Percentiles rank a stretch among this genome's conserved stretches.
phyloP scores from a whole-genome alignment of 2,797 vertebrate genomes.

The Leptodactylus fallax region DNA sequence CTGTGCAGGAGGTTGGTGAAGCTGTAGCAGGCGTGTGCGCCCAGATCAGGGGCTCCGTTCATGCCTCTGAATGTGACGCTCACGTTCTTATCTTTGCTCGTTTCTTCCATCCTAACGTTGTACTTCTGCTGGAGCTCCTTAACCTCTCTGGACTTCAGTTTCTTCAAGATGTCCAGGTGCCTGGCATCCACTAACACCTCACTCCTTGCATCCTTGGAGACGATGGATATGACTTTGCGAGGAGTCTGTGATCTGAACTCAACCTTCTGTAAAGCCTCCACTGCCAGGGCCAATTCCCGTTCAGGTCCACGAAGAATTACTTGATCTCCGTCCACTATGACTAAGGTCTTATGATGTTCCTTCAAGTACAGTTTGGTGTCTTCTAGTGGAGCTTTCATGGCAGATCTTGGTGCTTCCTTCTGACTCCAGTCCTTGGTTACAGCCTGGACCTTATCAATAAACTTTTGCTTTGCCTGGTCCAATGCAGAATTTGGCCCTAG shows the following conservation, averaged over 20 bases:
- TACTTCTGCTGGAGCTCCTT: conserved; percentile 68
- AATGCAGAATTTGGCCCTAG: not conserved
- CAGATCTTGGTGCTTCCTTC: conserved; percentile 43
- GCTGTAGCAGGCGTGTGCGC: conserved; percentile 68
- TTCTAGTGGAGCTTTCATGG: not conserved
- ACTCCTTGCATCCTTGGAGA: conserved; percentile 29
- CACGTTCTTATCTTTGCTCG: conserved; percentile 14
- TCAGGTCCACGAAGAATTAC: conserved; percentile 70
- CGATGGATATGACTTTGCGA: conserved; percentile 63
- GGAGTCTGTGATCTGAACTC: not conserved
- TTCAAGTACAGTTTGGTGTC: conserved; percentile 63
- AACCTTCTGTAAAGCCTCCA: conserved; percentile 44
- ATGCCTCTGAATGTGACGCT: conserved; percentile 67
- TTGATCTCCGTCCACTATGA: conserved; percentile 59
- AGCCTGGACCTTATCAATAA: conserved; percentile 69
- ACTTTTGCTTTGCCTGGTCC: conserved; percentile 60
- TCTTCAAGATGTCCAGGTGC: conserved; percentile 67
- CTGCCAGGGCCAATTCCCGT: conserved; percentile 67
- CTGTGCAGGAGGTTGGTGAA: conserved; percentile 67
- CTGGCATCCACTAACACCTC: conserved; percentile 60
- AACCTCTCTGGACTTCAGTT: conserved; percentile 63
- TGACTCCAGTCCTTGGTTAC: conserved; percentile 58
- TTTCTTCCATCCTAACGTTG: not conserved
- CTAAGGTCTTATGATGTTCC: conserved; percentile 65
- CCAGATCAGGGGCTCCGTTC: conserved; percentile 62